Base-by-base conservation (phyloP, 2,888 invertebrate species). In the Stenichneumon culpator region DNA sequence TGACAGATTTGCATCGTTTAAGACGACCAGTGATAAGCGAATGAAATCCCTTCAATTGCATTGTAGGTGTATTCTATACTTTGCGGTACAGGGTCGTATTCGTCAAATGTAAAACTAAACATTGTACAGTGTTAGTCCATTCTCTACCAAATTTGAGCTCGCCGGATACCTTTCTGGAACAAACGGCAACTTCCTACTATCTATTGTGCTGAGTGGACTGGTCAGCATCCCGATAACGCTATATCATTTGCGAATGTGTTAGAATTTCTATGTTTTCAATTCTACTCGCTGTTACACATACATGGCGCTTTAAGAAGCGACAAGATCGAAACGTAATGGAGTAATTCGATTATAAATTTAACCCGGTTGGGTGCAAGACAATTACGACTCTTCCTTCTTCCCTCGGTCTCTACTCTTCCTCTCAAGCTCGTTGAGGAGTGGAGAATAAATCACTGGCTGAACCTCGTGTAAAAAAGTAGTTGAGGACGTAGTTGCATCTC, bases 391-490 rank as follows among this genome's bases (percentile, higher is more conserved):
- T 52, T 73, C 68, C 44, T 28, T 69, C 52, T 39, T 72, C 44
- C 57, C 70, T 68, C 52, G 70, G 25, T 16, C 65, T 52, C 63
- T 16, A n/a, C 67, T 80, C 32, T 72, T 57, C 52, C 70, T 44
- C 70, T 44, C 50, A 50, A 52, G 63, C 75, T 74, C 74, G 70
- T 63, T 74, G 74, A 79, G 70, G 69, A 74, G 65, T 65, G 79
- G 63, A 79, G 75, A 79, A 83, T 83, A 83, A 79, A 83, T 83
- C 83, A 70, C 70, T 54, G 78, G 54, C 54, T 67, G 63, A 83
- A 79, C 44, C 79, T 69, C 83, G 79, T 75, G 83, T 75, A 74
- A 78, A 73, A 82, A 74, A 60, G 68, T 63, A 36, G 77, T 68
- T 36, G 78, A 82, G 78, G 32, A 78, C 65, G 70, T 54, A 70